Percentiles rank a stretch among this genome's conserved stretches.
phyloP scores from a whole-genome alignment of 2,113 vertebrate species.

The Peromyscus polionotus region DNA sequence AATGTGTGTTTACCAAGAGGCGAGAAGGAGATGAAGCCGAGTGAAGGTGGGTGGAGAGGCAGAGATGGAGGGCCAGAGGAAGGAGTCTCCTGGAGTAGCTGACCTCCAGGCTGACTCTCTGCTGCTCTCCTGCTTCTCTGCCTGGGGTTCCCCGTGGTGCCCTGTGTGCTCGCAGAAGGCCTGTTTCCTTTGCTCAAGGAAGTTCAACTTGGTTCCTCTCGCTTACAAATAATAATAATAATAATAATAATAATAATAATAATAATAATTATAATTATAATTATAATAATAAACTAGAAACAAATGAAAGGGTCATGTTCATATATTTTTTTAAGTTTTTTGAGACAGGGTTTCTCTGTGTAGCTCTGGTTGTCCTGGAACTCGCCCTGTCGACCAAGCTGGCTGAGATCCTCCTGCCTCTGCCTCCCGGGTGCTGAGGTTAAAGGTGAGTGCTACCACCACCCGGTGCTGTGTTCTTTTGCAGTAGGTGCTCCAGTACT shows the following conservation, averaged over 20 bases:
- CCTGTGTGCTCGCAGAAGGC: neutral
- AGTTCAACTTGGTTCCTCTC: slow-evolving; percentile 32
- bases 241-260: neutral
- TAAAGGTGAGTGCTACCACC: too few species aligned
- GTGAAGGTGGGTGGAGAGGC: neutral
- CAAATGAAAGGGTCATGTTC: neutral
- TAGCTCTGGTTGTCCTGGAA: too few species aligned
- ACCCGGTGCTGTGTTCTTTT: neutral
- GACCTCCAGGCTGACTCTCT: neutral
- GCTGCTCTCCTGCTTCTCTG: neutral
- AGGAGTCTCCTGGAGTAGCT: neutral
- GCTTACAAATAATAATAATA: slow-evolving; percentile 27
- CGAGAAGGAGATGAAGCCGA: neutral
- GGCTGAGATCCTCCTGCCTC: too few species aligned
- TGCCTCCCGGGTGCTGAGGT: too few species aligned
- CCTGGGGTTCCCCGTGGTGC: neutral
- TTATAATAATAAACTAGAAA: neutral
- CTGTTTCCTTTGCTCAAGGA: slow-evolving; percentile 40
- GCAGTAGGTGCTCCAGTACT: slow-evolving; percentile 18
- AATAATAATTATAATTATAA: neutral
- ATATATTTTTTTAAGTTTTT: neutral
- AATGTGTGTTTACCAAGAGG: neutral
- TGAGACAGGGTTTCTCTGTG: too few species aligned
- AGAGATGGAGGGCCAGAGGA: neutral
- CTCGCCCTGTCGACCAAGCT: too few species aligned